Conservation (phyloP, 2,113 vertebrate genomes). For the Leptodactylus fuscus region DNA sequence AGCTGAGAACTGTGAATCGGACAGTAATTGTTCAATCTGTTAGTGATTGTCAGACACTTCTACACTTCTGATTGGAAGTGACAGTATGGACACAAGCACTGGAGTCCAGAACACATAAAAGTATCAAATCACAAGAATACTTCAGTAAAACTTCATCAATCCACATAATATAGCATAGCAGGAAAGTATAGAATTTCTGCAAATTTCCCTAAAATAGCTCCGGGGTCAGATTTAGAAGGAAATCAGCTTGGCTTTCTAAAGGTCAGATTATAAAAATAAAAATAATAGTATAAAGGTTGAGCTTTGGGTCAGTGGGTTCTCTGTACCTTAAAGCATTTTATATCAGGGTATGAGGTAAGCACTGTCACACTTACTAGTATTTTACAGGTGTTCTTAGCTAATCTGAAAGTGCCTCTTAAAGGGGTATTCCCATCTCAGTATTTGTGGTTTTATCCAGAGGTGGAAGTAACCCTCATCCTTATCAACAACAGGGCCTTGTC, state of each 20-base stretch:
- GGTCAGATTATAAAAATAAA: not conserved
- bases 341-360: no score
- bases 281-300: not conserved
- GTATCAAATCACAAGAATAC: not conserved
- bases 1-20: not conserved
- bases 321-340: no score
- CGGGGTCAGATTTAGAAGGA: no score
- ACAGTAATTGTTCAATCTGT: constrained; percentile 33
- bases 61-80: constrained; percentile 26
- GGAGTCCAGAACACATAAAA: not conserved
- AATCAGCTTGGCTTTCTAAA: no score
- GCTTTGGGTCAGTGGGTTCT: not conserved
- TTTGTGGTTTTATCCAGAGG: no score
- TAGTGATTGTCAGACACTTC: constrained; percentile 30
- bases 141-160: not conserved
- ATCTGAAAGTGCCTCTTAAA: no score
- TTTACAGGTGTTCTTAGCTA: no score
- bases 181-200: not conserved
- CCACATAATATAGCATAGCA: not conserved
- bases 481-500: no score
- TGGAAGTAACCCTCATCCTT: no score
- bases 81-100: not conserved
- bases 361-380: no score
- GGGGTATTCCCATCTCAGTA: no score
- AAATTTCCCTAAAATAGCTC: not conserved